A percentile compares a stretch with the other conserved stretches of the same genome.
phyloP scores from a whole-genome alignment of 1,140 invertebrate species.

The Cotesia chilonis region DNA sequence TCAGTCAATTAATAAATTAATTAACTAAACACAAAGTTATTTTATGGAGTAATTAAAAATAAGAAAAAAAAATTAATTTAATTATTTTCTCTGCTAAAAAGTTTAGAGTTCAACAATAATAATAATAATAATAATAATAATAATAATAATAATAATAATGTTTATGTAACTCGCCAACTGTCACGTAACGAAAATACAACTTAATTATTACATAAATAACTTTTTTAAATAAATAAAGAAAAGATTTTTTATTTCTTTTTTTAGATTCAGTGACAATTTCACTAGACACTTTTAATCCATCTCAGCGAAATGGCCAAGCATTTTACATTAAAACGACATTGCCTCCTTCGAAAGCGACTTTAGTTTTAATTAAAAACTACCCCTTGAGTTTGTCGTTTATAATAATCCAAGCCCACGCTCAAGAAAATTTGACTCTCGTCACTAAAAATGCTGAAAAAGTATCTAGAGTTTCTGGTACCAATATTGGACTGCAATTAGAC shows the following conservation, averaged over 20 bases:
- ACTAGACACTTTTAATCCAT: conserved; percentile 35
- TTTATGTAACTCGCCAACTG: too few species aligned
- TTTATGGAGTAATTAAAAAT: too few species aligned
- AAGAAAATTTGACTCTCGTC: conserved; percentile 70
- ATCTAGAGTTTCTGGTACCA: conserved; percentile 66
- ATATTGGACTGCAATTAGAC: conserved; percentile 70
- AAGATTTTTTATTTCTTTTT: conserved; percentile 10
- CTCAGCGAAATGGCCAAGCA: conserved; percentile 38
- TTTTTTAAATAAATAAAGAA: too few species aligned
- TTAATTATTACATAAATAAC: too few species aligned
- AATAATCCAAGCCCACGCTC: conserved; percentile 74
- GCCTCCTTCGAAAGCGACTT: conserved; percentile 44
- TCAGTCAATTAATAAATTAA: too few species aligned
- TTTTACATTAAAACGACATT: conserved; percentile 37
- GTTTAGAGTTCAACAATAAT: too few species aligned
- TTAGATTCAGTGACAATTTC: conserved; percentile 29
- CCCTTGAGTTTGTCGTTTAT: conserved; percentile 67
- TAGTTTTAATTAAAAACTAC: conserved; percentile 65
- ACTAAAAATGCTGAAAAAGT: conserved; percentile 45
- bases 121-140: too few species aligned
- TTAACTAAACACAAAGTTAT: too few species aligned
- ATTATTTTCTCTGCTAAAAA: too few species aligned
- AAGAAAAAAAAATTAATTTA: too few species aligned
- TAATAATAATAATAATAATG: too few species aligned
- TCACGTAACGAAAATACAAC: too few species aligned